Evolutionary conservation across 1,140 invertebrate species (phyloP), one percentile per base, ranked within the genome.

Genomic region (Eupeodes corollae): DNA sequence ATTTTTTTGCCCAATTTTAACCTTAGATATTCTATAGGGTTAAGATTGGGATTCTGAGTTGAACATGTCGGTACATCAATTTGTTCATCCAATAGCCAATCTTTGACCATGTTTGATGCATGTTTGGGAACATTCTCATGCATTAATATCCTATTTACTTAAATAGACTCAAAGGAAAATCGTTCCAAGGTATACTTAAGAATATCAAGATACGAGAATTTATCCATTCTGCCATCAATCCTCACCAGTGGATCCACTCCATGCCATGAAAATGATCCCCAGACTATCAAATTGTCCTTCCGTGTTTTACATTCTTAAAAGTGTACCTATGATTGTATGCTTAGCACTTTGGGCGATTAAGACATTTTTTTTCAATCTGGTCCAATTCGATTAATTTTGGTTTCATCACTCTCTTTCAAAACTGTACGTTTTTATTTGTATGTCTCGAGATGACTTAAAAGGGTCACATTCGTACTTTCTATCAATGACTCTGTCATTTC

Each of bases 1-100:
- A 39, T 8, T 39, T 39, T 39, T 41, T 41, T 30, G 41, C 46
- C n/a, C n/a, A n/a, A n/a, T n/a, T n/a, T n/a, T n/a, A n/a, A n/a
- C n/a, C n/a, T n/a, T n/a, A n/a, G n/a, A n/a, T n/a, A n/a, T n/a
- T n/a, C n/a, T n/a, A n/a, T n/a, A n/a, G n/a, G n/a, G n/a, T n/a
- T n/a, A n/a, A n/a, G n/a, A n/a, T n/a, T n/a, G n/a, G n/a, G n/a
- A n/a, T n/a, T n/a, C n/a, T n/a, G 42, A 42, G 5, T 38, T 38
- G 39, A 42, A 42, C 10, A 47, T 16, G 30, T 47, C 46, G 2
- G 46, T 18, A 39, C 35, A 31, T 8, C 21, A 26, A 18, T 18
- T 14, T 18, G 34, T 16, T 37, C 45, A 46, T 3, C 35, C 32
- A 6, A 47, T 15, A 33, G 42, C 11, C n/a, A 12, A 13, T 2